A percentile compares a stretch with the other conserved stretches of the same genome.
phyloP scores from a whole-genome alignment of 2,113 vertebrate species.

The Camelus dromedarius region DNA sequence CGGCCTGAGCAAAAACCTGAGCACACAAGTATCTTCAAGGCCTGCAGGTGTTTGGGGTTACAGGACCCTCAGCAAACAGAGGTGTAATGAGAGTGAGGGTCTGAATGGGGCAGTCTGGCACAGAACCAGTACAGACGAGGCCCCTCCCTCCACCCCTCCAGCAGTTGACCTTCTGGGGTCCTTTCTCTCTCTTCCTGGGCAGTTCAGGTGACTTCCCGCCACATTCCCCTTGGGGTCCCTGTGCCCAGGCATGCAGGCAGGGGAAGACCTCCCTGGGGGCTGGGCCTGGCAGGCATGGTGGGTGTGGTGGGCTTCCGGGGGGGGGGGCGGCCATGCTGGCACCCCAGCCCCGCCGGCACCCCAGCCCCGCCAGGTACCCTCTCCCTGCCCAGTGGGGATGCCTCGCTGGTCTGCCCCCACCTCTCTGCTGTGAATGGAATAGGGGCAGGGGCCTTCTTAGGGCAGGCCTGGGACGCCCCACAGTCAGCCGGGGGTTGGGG shows the following conservation, averaged over 20 bases:
- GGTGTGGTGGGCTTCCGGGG: background rate
- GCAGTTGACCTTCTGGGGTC: background rate
- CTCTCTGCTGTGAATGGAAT: background rate
- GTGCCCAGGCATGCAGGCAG: background rate
- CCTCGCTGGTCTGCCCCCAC: fast-evolving
- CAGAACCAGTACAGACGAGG: background rate
- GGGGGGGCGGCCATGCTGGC: no score
- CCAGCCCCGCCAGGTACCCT: fast-evolving
- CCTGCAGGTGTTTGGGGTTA: background rate
- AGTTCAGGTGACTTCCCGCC: background rate
- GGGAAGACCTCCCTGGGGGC: no score
- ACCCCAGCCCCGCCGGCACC: background rate
- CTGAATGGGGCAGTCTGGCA: fast-evolving
- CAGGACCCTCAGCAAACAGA: background rate
- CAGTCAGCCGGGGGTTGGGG: background rate
- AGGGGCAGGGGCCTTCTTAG: fast-evolving
- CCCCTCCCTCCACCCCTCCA: background rate
- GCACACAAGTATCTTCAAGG: fast-evolving
- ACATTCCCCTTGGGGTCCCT: fast-evolving
- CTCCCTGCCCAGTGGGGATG: background rate
- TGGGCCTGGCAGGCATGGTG: background rate
- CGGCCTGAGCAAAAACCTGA: no score
- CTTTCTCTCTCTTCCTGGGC: background rate
- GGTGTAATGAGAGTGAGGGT: background rate
- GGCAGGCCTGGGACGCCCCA: background rate